Percentiles rank a stretch among this genome's conserved stretches.
Evolutionary conservation across 2,888 invertebrate genomes (phyloP).

Genomic region (Brachynemurus nebulosus): DNA sequence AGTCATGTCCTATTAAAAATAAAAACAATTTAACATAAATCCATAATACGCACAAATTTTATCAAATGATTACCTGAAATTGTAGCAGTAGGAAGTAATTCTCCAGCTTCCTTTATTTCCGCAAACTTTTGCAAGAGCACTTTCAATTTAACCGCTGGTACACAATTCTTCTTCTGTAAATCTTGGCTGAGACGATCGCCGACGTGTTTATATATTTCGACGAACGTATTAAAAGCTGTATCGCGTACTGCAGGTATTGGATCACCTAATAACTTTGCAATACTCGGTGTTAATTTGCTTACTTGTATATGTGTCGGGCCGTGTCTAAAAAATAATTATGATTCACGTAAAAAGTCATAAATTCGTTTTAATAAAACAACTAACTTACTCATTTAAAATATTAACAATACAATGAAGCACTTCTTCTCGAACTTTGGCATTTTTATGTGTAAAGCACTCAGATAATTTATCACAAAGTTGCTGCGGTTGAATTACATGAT

Average conservation of each 20-base stretch:
- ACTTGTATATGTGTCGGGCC: conserved; percentile 73
- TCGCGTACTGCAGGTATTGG: conserved; percentile 79
- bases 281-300: conserved; percentile 65
- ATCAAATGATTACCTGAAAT: conserved; percentile 27
- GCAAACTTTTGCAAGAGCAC: conserved; percentile 73
- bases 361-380: conserved; percentile 8
- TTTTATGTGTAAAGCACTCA: conserved; percentile 68
- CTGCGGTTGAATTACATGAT: conserved; percentile 52
- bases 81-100: conserved; percentile 59
- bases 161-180: conserved; percentile 62
- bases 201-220: conserved; percentile 85
- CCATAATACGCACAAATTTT: neutral
- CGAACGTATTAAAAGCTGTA: conserved; percentile 69
- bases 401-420: conserved; percentile 69
- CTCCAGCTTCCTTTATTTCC: conserved; percentile 65
- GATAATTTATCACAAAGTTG: conserved; percentile 57
- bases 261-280: conserved; percentile 74
- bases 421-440: conserved; percentile 85
- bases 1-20: neutral
- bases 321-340: conserved; percentile 43
- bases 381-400: conserved; percentile 64
- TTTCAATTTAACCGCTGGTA: conserved; percentile 57
- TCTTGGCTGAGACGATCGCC: conserved; percentile 77
- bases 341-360: conserved; percentile 9
- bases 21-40: neutral